Base-by-base conservation (phyloP, 2,888 invertebrate genomes). In the Eupeodes luniger region DNA sequence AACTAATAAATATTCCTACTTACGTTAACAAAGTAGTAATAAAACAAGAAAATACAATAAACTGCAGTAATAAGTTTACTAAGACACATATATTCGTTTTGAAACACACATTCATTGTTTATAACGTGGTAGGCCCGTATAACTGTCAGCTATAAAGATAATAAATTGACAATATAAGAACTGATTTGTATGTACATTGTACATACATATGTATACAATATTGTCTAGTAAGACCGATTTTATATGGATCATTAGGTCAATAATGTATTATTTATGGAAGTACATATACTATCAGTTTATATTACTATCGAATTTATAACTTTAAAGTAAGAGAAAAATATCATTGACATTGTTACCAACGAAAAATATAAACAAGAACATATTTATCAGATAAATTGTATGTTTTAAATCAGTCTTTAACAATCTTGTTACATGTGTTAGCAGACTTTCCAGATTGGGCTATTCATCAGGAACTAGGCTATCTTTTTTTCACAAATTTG, bases 241-340 rank as follows among this genome's bases (percentile, higher is more conserved):
- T 51, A 53, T 51, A 53, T 67, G 67, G 51, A 67, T 67, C 67
- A 67, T 51, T 67, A 16, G 36, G 67, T 67, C n/a, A 67, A 19
- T 16, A 16, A 64, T 40, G 40, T 5, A 40, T 40, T 40, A 40
- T 40, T 40, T 40, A n/a, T 44, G 16, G 40, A 40, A 59, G 6
- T 34, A n/a, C n/a, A n/a, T n/a, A 19, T 49, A 14, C 3, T 34
- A 14, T 9, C 34, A 10, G 12, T 7, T 59, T 4, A 3, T 10
- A 53, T 53, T 16, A 16, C 16, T 53, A 12, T 47, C 9, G n/a
- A 0, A n/a, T 16, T 16, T 9, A 53, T 16, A 53, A 16, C 16
- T 16, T 16, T 16, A 10, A 16, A 53, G 53, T 16, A 9, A 53
- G 16, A 53, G n/a, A 47, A 47, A 51, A 47, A 47, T 47, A 47